Conservation (phyloP, 2,888 invertebrate genomes). For the Meteorus cinctellus region DNA sequence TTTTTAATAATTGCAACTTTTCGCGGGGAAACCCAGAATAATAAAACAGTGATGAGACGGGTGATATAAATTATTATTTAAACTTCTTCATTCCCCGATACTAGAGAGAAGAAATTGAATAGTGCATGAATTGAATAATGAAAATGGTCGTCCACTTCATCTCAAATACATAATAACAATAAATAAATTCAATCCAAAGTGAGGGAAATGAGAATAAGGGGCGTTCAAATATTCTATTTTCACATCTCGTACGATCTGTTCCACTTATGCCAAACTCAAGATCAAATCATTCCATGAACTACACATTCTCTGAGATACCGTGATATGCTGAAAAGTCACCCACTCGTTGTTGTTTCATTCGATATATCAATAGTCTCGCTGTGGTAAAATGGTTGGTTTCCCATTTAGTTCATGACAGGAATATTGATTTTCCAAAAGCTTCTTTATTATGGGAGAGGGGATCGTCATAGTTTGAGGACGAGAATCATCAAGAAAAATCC, state of each 20-base stretch:
- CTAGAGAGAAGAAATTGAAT: not conserved
- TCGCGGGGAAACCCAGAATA: not conserved
- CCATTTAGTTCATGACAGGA: too few relatives aligned
- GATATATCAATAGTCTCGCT: not conserved
- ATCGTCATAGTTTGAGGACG: too few relatives aligned
- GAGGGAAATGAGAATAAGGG: too few relatives aligned
- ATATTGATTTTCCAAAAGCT: too few relatives aligned
- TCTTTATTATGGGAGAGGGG: too few relatives aligned
- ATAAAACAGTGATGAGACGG: not conserved
- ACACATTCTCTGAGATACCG: slow-evolving; percentile 18
- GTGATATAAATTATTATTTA: not conserved
- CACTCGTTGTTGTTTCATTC: not conserved
- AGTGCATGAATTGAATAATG: too few relatives aligned
- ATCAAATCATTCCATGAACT: not conserved
- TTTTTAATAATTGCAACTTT: slow-evolving; percentile 24
- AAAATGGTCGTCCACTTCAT: too few relatives aligned
- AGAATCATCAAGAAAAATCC: too few relatives aligned
- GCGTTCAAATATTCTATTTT: not conserved
- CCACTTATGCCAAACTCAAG: not conserved
- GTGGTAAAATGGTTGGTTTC: too few relatives aligned
- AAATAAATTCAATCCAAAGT: not conserved
- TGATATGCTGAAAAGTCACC: not conserved
- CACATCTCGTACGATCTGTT: not conserved
- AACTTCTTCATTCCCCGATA: not conserved
- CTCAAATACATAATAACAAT: not conserved